A percentile compares a stretch with the other conserved stretches of the same genome.
Conservation (phyloP, 2,797 vertebrate genomes). For the Limnodromus scolopaceus region DNA sequence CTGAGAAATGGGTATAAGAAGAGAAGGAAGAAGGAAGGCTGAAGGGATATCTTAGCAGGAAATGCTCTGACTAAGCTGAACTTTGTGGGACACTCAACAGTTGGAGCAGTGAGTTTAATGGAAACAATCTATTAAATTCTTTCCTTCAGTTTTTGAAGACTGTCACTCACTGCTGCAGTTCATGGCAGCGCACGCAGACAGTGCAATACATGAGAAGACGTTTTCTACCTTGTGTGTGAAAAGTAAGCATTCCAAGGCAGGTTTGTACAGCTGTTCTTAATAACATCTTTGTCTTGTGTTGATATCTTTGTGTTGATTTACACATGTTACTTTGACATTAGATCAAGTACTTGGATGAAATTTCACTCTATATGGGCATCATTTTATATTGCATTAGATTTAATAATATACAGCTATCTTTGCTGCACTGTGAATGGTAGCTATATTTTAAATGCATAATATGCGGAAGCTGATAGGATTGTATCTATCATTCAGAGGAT, state of each 20-base stretch:
- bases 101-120: not conserved
- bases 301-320: not conserved
- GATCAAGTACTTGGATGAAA: not conserved
- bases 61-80: not conserved
- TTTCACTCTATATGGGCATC: not conserved
- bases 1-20: not conserved
- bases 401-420: not conserved
- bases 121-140: not conserved
- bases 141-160: not conserved
- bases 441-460: not conserved
- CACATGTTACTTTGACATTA: not conserved
- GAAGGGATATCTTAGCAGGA: not conserved
- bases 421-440: not conserved
- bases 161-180: not conserved
- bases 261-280: not conserved
- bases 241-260: not conserved
- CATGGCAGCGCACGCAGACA: rapidly evolving
- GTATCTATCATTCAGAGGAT: not conserved
- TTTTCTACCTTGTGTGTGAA: not conserved
- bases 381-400: not conserved
- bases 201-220: not conserved
- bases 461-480: not conserved
- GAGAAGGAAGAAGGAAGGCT: not conserved
- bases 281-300: not conserved
- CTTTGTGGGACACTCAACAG: not conserved